A percentile compares a stretch with the other conserved stretches of the same genome.
Conservation (phyloP, 1,140 invertebrate species). For the Mya arenaria region DNA sequence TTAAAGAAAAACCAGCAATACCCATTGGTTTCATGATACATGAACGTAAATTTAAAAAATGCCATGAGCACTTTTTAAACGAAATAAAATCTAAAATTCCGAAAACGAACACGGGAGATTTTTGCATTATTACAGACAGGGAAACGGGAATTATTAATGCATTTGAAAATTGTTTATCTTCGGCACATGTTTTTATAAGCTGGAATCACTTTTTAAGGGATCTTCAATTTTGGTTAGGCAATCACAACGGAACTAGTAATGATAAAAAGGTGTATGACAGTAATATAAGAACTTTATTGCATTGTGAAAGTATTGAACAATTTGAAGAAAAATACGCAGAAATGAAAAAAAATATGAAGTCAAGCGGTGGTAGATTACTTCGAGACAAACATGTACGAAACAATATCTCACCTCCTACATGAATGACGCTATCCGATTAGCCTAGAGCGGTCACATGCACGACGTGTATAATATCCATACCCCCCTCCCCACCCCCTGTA, state of each 20-base stretch:
- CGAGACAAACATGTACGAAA: constrained; percentile 7
- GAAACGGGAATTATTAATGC: constrained; percentile 35
- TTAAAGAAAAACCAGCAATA: constrained; percentile 19
- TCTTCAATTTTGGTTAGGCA: constrained; percentile 29
- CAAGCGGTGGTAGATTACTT: constrained; percentile 30
- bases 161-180: background rate
- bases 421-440: too few relatives aligned
- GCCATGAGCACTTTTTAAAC: constrained; percentile 36
- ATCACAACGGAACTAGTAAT: background rate
- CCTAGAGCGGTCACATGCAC: too few relatives aligned
- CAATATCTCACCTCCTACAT: too few relatives aligned
- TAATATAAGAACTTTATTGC: too few relatives aligned
- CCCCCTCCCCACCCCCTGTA: too few relatives aligned
- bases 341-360: constrained; percentile 31
- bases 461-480: too few relatives aligned
- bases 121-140: constrained; percentile 9
- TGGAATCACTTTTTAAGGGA: constrained; percentile 36
- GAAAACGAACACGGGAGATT: background rate
- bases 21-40: constrained; percentile 37
- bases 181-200: background rate
- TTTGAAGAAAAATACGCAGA: constrained; percentile 20
- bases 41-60: constrained; percentile 31
- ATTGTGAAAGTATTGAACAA: constrained; percentile 9
- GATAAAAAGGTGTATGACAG: constrained; percentile 2
- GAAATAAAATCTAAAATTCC: constrained; percentile 20